Evolutionary conservation across 2,888 invertebrate genomes (phyloP).

Genomic region (Zootermopsis nevadensis): DNA sequence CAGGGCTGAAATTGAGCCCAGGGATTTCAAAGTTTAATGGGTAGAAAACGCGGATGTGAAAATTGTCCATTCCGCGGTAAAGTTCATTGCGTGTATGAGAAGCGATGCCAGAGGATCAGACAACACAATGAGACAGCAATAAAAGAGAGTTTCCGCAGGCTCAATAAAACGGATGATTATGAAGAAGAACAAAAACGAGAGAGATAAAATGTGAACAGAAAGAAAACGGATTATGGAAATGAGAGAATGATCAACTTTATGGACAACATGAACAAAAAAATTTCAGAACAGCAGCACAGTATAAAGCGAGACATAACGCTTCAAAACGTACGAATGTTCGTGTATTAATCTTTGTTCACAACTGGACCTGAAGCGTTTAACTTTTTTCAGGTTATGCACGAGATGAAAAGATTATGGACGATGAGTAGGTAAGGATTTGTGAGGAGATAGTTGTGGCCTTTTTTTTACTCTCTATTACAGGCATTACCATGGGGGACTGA

Average conservation of each 20-base stretch:
- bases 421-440: too few relatives aligned
- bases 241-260: not conserved
- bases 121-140: not conserved
- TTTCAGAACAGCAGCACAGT: too few relatives aligned
- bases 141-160: not conserved
- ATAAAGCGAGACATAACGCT: too few relatives aligned
- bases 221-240: not conserved
- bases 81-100: not conserved
- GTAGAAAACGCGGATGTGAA: not conserved
- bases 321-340: too few relatives aligned
- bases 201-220: not conserved
- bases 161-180: not conserved
- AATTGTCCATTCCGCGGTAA: not conserved
- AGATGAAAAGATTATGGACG: too few relatives aligned
- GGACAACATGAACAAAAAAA: too few relatives aligned
- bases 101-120: not conserved
- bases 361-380: too few relatives aligned
- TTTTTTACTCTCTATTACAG: too few relatives aligned
- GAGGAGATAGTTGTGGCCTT: too few relatives aligned
- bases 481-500: too few relatives aligned
- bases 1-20: slow-evolving; percentile 33
- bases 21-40: slow-evolving; percentile 36
- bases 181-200: not conserved
- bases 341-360: too few relatives aligned
- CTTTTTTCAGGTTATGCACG: too few relatives aligned